A percentile compares a stretch with the other conserved stretches of the same genome.
Evolutionary conservation across 2,797 vertebrate species (phyloP).

Genomic region (Tamandua tetradactyla): DNA sequence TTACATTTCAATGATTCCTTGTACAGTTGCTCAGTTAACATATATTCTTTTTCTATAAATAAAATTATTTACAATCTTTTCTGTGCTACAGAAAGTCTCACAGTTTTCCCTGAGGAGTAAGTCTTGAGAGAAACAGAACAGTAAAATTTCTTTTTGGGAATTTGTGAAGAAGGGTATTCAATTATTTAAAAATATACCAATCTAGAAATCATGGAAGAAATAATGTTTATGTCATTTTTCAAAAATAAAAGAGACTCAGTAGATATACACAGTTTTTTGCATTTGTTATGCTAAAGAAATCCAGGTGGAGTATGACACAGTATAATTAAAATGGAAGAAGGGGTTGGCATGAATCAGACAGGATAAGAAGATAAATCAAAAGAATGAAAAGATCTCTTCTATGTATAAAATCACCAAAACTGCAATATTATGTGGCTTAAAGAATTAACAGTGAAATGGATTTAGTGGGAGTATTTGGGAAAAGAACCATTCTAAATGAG

Average conservation of each 20-base stretch:
- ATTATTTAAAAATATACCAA: neutral
- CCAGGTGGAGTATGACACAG: neutral
- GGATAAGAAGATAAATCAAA: neutral
- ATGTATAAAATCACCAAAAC: neutral
- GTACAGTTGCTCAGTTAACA: neutral
- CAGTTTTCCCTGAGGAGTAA: neutral
- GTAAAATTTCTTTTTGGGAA: neutral
- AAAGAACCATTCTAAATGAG: neutral
- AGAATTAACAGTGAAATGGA: neutral
- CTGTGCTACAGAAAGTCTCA: neutral
- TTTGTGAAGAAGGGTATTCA: neutral
- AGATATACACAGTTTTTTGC: neutral
- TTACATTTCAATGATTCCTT: conserved; percentile 38
- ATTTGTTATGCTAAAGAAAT: neutral
- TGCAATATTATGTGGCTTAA: neutral
- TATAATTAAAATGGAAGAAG: conserved; percentile 53
- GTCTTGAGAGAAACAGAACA: conserved; percentile 27
- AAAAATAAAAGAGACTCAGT: neutral
- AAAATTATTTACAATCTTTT: conserved; percentile 17
- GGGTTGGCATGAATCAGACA: neutral
- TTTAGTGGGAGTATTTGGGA: neutral
- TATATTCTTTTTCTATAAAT: conserved; percentile 24
- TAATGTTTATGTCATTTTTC: neutral
- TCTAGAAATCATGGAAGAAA: neutral
- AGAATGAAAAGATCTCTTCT: neutral